Conservation (phyloP, 2,113 vertebrate species). For the Ceuthmochares aereus region DNA sequence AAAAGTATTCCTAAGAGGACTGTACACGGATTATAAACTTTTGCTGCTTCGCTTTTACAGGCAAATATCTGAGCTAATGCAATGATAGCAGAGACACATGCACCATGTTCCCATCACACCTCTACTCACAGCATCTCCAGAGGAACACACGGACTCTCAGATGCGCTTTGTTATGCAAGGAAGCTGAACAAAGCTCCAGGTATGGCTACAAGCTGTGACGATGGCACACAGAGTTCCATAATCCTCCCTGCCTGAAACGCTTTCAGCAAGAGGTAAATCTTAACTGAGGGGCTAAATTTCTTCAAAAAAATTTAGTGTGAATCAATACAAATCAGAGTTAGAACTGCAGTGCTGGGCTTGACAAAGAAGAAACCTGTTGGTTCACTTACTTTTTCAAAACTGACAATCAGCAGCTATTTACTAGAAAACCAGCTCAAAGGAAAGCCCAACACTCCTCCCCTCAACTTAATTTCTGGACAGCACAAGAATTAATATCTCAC, state of each 20-base stretch:
- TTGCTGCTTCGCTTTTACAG: neutral
- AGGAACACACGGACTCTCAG: neutral
- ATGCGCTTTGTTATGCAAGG: neutral
- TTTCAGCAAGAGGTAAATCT: neutral
- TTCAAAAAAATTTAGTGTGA: neutral
- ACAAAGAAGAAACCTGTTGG: neutral
- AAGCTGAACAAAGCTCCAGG: neutral
- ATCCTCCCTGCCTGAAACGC: neutral
- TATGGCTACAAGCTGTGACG: fast-evolving
- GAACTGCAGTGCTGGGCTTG: neutral
- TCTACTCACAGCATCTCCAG: neutral
- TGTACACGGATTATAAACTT: neutral
- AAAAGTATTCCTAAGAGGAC: neutral
- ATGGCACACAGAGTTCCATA: neutral
- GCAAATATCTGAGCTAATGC: neutral
- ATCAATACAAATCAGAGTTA: neutral
- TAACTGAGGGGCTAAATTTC: neutral
- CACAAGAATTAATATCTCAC: neutral
- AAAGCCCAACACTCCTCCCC: neutral
- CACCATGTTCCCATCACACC: no score
- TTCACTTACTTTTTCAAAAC: neutral
- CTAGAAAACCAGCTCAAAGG: neutral
- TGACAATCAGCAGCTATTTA: neutral
- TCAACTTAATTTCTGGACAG: neutral
- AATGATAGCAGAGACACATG: neutral